Base-by-base conservation (phyloP, 1,140 invertebrate species). In the Tetragonula clypearis region DNA sequence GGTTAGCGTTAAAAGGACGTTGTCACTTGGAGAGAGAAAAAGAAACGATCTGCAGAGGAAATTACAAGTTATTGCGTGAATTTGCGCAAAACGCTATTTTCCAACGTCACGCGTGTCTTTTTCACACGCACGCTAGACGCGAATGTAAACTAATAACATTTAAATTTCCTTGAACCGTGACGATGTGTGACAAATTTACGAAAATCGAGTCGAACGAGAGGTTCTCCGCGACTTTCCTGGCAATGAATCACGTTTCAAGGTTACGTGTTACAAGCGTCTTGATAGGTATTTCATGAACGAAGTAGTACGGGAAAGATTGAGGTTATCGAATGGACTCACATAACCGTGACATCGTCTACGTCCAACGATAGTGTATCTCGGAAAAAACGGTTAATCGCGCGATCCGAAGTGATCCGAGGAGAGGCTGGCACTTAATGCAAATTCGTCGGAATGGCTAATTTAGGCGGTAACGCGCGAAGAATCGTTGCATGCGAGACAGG, bases 311-410 rank as follows among this genome's bases (percentile, higher is more conserved):
- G 41, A 76, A 72, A 90, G 87, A 92, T 92, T 93, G 92, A 93
- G 92, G 93, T 93, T 93, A 93, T 84, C 85, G 73, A 73, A 35
- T 58, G 76, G 58, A 82, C 79, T 87, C 90, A 90, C 87, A 87
- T 90, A 90, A 90, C 80, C 87, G 87, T 80, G 82, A 85, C 78
- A 86, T 58, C 79, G 84, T 53, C 21, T 66, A 17, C 41, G 19
- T 75, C 35, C 68, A 21, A 65, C 60, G 71, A 26, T 41, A 56
- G 26, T 15, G 53, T 41, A 78, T 82, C 62, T 72, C 68, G 21
- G 21, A 23, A 60, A 23, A 60, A 84, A 84, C 82, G 26, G 55
- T 30, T n/a, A 15, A 55, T 55, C 41, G 35, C 21, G 55, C 35
- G 26, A 55, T n/a, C n/a, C n/a, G 15, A 62, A 68, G 21, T 23